These are phyloP conservation scores for Eristalinus aeneus DNA, from an alignment of 2,888 invertebrate species.

Conservation along the genomic window DNA sequence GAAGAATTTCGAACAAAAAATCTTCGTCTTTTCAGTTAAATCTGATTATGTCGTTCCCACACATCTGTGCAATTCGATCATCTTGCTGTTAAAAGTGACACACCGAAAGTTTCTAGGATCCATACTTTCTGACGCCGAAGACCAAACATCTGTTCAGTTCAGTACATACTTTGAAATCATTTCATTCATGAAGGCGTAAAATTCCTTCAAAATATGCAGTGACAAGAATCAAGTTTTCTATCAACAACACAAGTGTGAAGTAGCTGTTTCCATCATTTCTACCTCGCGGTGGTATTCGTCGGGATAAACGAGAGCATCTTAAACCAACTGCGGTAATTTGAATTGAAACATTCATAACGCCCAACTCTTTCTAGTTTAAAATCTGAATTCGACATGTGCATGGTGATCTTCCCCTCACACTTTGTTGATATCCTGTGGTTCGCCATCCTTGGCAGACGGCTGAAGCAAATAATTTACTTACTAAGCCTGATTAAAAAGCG, in stretches of 20 bases:
- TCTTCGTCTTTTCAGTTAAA: constrained; percentile 59
- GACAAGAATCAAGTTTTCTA: neutral
- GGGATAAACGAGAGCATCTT: neutral
- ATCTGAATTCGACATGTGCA: constrained; percentile 1
- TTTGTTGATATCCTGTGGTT: constrained; percentile 12
- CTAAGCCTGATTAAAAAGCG: constrained; percentile 7
- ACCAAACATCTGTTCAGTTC: constrained; percentile 10
- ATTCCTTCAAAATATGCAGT: neutral
- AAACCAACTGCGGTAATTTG: constrained; percentile 24
- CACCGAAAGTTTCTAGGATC: neutral
- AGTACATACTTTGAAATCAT: neutral
- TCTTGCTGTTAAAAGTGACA: neutral
- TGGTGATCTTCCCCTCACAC: neutral
- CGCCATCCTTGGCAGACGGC: neutral
- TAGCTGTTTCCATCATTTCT: neutral
- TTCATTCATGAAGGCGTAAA: neutral
- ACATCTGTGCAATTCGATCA: neutral
- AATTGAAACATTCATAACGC: constrained; percentile 27
- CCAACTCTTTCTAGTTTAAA: constrained; percentile 35
- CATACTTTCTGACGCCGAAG: neutral
- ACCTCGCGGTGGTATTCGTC: neutral
- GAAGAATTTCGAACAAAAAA: constrained; percentile 41
- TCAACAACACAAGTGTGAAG: neutral
- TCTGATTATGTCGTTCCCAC: neutral
- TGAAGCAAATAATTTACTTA: neutral